These are phyloP conservation scores for Knipowitschia caucasica DNA, from an alignment of 2,797 vertebrate genomes.

Conservation along the genomic window DNA sequence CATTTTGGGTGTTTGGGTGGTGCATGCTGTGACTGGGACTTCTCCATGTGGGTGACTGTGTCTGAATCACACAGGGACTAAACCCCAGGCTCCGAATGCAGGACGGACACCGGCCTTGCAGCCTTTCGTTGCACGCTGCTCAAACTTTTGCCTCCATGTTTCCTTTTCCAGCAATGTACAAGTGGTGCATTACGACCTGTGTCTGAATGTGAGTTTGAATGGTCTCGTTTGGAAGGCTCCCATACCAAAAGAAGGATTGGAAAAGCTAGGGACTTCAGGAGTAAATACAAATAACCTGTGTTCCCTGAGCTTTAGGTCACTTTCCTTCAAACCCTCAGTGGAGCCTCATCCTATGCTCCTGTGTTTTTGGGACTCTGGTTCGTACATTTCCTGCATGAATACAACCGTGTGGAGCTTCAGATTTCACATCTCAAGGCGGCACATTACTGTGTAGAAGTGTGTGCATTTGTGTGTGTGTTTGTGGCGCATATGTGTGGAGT, in stretches of 20 bases:
- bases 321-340: conserved; percentile 19
- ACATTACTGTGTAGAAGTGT: conserved; percentile 25
- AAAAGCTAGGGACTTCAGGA: conserved; percentile 27
- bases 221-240: conserved; percentile 40
- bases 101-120: conserved; percentile 64
- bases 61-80: conserved; percentile 57
- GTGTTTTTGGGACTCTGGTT: conserved; percentile 36
- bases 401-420: conserved; percentile 52
- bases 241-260: conserved; percentile 31
- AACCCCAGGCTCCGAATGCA: conserved; percentile 46
- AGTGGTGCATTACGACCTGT: conserved; percentile 57
- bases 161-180: conserved; percentile 68
- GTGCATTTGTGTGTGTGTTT: conserved; percentile 18
- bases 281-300: conserved; percentile 19
- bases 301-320: conserved; percentile 28
- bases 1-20: conserved; percentile 45
- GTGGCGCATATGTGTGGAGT: conserved; percentile 19
- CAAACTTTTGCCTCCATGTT: conserved; percentile 62
- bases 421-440: conserved; percentile 45
- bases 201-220: conserved; percentile 28
- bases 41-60: conserved; percentile 41
- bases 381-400: conserved; percentile 57
- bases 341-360: conserved; percentile 40
- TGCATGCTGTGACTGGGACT: conserved; percentile 41
- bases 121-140: conserved; percentile 61